Percentiles rank a stretch among this genome's conserved stretches.
phyloP scores from a whole-genome alignment of 2,888 invertebrate species.

The Parnassius orleans region DNA sequence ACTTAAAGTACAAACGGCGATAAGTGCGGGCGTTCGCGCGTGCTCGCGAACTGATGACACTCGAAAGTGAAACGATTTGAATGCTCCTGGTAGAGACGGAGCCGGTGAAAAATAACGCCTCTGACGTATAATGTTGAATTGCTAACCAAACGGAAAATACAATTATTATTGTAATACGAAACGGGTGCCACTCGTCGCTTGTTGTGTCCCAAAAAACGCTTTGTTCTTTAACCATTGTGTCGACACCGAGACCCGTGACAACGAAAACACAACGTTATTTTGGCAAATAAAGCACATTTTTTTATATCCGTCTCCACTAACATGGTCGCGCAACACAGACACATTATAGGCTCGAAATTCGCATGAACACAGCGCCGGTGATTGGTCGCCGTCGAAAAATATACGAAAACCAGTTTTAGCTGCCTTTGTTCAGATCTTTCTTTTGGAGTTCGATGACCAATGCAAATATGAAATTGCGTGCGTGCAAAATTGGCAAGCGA shows the following conservation, averaged over 20 bases:
- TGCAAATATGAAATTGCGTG: conserved; percentile 54
- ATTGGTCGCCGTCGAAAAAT: conserved; percentile 55
- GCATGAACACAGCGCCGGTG: conserved; percentile 56
- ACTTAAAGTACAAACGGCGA: conserved; percentile 40
- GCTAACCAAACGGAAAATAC: conserved; percentile 15
- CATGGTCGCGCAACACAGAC: conserved; percentile 36
- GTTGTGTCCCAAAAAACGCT: conserved; percentile 34
- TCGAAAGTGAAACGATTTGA: conserved; percentile 17
- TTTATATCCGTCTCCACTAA: conserved; percentile 3
- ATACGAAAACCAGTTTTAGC: conserved; percentile 73
- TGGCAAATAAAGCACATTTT: conserved; percentile 9
- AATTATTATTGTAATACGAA: conserved; percentile 35
- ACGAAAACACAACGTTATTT: conserved; percentile 21
- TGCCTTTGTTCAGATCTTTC: conserved; percentile 71
- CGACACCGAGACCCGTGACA: background rate
- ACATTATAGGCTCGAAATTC: conserved; percentile 44
- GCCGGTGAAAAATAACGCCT: conserved; percentile 3
- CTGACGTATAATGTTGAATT: conserved; percentile 6
- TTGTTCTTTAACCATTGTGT: conserved; percentile 30
- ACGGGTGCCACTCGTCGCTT: conserved; percentile 32
- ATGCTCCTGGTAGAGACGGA: conserved; percentile 1
- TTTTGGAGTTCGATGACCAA: conserved; percentile 75
- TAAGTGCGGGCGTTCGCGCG: conserved; percentile 9
- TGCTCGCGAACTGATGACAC: conserved; percentile 16
- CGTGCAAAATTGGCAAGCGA: conserved; percentile 61